A percentile compares a stretch with the other conserved stretches of the same genome.
phyloP scores from a whole-genome alignment of 2,113 vertebrate genomes.

The Crocuta crocuta region DNA sequence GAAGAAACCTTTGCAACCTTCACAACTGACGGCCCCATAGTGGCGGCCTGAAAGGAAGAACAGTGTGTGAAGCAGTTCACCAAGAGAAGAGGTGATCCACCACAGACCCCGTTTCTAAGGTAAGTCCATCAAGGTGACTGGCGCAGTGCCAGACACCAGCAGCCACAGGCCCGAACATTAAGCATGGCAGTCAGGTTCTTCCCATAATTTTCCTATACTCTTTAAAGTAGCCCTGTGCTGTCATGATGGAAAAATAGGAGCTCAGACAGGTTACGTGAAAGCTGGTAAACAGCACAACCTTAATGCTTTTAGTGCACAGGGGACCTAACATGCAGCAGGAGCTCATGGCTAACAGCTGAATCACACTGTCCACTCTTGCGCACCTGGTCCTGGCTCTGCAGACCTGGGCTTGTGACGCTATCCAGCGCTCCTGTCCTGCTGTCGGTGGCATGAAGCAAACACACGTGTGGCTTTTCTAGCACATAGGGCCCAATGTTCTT shows the following conservation, averaged over 20 bases:
- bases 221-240: background rate
- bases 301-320: background rate
- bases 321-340: background rate
- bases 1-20: slow-evolving; percentile 99
- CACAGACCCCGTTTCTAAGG: slow-evolving; percentile 39
- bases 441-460: background rate
- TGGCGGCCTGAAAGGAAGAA: slow-evolving; percentile 91
- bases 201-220: background rate
- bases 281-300: background rate
- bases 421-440: background rate
- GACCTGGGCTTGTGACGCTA: background rate
- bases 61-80: slow-evolving; percentile 40
- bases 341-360: background rate
- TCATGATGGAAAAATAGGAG: background rate
- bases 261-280: background rate
- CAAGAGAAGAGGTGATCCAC: slow-evolving; percentile 29
- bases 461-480: background rate
- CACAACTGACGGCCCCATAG: slow-evolving; percentile 98
- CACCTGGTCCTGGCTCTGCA: background rate
- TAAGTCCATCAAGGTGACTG: background rate
- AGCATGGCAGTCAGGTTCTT: background rate
- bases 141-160: fast-evolving
- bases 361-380: too few relatives aligned
- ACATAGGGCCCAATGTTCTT: background rate
- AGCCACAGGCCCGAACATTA: background rate